A percentile compares a stretch with the other conserved stretches of the same genome.
Evolutionary conservation across 2,113 vertebrate species (phyloP).

Genomic region (Erythrolamprus reginae): DNA sequence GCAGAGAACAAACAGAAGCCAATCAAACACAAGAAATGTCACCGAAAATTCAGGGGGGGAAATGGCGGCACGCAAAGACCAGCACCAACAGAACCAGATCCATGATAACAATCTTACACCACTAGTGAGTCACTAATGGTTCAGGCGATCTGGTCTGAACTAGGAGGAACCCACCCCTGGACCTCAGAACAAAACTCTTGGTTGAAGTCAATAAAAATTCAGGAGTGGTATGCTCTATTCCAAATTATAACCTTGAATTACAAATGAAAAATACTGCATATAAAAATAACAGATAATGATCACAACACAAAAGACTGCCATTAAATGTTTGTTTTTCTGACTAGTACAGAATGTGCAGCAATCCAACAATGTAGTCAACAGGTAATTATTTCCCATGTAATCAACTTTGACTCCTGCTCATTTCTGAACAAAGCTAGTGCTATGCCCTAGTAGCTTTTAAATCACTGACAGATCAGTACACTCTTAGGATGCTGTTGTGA

Average conservation of each 20-base stretch:
- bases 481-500: not conserved
- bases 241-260: not conserved
- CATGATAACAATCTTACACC: too few relatives aligned
- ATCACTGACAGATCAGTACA: not conserved
- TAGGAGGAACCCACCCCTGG: too few relatives aligned
- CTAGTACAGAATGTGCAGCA: not conserved
- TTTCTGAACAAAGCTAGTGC: not conserved
- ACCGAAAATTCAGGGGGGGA: too few relatives aligned
- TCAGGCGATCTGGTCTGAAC: too few relatives aligned
- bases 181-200: not conserved
- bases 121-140: too few relatives aligned
- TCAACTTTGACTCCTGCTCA: not conserved
- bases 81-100: too few relatives aligned
- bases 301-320: constrained; percentile 11
- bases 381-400: not conserved
- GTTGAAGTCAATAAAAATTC: constrained; percentile 12
- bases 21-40: too few relatives aligned
- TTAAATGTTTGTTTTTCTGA: not conserved
- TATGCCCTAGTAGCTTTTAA: not conserved
- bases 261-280: not conserved
- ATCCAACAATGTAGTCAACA: not conserved
- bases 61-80: too few relatives aligned
- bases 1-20: too few relatives aligned
- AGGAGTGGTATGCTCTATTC: not conserved
- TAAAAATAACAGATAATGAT: constrained; percentile 26